phyloP scores from a whole-genome alignment of 1,140 invertebrate genomes.

The Caerostris darwini region DNA sequence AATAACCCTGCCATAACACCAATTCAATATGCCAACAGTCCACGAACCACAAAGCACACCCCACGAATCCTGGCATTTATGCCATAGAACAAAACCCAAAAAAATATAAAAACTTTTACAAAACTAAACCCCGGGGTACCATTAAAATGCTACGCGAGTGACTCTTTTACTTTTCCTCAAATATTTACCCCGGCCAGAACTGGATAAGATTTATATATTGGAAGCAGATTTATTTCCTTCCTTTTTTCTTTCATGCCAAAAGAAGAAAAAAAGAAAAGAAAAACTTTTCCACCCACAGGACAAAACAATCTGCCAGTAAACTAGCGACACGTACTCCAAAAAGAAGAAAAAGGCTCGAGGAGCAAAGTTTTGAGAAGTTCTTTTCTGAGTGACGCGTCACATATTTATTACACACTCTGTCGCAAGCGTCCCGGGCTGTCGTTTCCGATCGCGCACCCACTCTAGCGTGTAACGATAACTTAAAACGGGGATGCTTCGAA shows the following conservation, averaged over 20 bases:
- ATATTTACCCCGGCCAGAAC: neutral
- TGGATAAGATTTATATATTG: slow-evolving; percentile 10
- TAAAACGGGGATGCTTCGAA: slow-evolving; percentile 31
- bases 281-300: neutral
- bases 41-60: neutral
- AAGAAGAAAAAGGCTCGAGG: neutral
- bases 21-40: neutral
- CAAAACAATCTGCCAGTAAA: slow-evolving; percentile 24
- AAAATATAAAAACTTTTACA: too few species aligned
- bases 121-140: neutral
- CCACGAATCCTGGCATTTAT: too few species aligned
- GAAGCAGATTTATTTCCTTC: neutral
- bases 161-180: neutral
- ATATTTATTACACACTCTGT: slow-evolving; percentile 32
- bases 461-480: slow-evolving; percentile 27
- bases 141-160: neutral
- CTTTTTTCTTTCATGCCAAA: neutral
- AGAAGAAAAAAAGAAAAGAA: neutral
- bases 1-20: neutral
- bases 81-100: too few species aligned
- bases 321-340: neutral
- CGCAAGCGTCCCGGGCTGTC: slow-evolving; percentile 3
- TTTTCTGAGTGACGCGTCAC: slow-evolving; percentile 26
- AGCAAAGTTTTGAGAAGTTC: slow-evolving; percentile 1
- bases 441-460: slow-evolving; percentile 13